Conservation (phyloP, 2,113 vertebrate species). For the Chionomys nivalis region DNA sequence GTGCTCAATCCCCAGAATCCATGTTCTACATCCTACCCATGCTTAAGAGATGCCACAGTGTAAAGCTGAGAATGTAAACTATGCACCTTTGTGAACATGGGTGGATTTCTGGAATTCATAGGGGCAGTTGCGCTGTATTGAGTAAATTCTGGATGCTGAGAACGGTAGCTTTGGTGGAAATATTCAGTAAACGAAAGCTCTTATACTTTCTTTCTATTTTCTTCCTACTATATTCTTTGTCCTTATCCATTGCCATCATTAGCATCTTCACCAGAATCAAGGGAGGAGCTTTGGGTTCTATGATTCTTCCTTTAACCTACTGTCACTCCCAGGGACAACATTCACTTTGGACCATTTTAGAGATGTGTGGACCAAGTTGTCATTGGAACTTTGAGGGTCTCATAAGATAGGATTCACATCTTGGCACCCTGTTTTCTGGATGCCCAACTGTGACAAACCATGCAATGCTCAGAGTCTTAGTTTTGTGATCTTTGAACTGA, state of each 20-base stretch:
- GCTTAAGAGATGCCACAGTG: too few species aligned
- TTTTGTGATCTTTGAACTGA: not conserved
- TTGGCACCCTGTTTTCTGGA: not conserved
- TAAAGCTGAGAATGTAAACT: not conserved
- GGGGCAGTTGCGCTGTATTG: fast-evolving
- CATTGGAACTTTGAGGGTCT: not conserved
- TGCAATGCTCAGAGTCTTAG: not conserved
- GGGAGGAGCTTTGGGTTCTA: not conserved
- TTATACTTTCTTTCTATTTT: not conserved
- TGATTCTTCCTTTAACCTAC: not conserved
- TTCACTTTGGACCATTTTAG: not conserved
- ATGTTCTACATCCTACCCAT: not conserved
- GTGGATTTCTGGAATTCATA: not conserved
- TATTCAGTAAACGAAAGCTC: fast-evolving
- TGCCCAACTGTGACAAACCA: not conserved
- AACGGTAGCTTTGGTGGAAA: fast-evolving
- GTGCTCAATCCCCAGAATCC: not conserved
- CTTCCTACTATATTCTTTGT: fast-evolving
- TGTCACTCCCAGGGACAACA: not conserved
- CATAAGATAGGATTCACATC: not conserved
- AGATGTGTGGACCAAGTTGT: not conserved
- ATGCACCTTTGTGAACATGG: not conserved
- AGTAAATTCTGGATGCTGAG: not conserved
- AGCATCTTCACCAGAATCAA: not conserved
- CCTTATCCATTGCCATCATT: not conserved